A percentile compares a stretch with the other conserved stretches of the same genome.
Conservation (phyloP, 2,888 invertebrate genomes). For the Drosophila anomalata region DNA sequence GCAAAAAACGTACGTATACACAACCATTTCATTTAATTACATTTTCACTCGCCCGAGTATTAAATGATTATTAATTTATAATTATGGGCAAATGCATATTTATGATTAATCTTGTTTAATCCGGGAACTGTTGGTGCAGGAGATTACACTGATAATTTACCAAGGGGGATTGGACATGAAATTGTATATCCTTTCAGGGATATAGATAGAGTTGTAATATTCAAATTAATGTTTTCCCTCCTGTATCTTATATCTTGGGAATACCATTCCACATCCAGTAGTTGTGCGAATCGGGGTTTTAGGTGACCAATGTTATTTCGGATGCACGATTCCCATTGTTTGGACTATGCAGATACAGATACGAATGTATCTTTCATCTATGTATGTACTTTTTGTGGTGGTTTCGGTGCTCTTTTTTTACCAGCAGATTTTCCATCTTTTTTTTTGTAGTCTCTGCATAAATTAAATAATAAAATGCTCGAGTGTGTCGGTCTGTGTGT, state of each 20-base stretch:
- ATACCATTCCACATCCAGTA: background rate
- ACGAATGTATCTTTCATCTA: slow-evolving; percentile 44
- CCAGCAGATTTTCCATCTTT: slow-evolving; percentile 58
- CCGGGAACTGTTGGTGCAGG: background rate
- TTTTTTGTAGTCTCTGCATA: slow-evolving; percentile 62
- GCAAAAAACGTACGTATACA: slow-evolving; percentile 80
- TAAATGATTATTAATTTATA: slow-evolving; percentile 26
- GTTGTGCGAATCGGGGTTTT: background rate
- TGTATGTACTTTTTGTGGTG: slow-evolving; percentile 31
- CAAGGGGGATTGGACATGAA: background rate
- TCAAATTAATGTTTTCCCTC: background rate
- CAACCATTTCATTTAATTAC: slow-evolving; percentile 25
- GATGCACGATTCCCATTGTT: slow-evolving; percentile 47
- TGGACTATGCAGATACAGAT: slow-evolving; percentile 46
- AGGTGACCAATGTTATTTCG: slow-evolving; percentile 6
- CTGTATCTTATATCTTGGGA: background rate
- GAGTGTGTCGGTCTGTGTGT: slow-evolving; percentile 46
- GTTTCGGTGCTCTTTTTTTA: slow-evolving; percentile 55
- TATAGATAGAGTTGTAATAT: background rate
- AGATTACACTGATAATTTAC: background rate
- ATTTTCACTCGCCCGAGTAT: slow-evolving; percentile 6
- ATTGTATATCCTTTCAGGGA: background rate
- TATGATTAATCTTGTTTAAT: slow-evolving; percentile 12
- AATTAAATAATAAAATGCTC: slow-evolving; percentile 82
- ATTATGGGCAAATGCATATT: slow-evolving; percentile 13